Conservation (phyloP, 2,888 invertebrate genomes). For the Clanis bilineata region DNA sequence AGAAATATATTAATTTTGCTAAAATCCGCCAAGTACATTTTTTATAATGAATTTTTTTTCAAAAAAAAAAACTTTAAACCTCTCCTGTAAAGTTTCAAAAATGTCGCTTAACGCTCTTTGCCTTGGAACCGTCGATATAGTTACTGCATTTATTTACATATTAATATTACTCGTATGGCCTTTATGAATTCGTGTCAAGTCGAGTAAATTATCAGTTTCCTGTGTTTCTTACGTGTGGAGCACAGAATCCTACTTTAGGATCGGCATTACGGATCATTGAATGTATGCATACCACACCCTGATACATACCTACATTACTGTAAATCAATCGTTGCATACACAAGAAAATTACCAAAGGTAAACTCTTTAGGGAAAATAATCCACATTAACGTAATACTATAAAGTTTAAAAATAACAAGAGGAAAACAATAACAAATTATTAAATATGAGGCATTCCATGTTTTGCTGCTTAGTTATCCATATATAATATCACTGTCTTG, state of each 20-base stretch:
- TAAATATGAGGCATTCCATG: not conserved
- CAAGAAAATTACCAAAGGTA: not conserved
- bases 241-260: constrained; percentile 4
- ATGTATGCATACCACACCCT: constrained; percentile 2
- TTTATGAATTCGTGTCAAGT: constrained; percentile 13
- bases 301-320: not conserved
- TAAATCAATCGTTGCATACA: not conserved
- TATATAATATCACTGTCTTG: not conserved
- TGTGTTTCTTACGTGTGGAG: constrained; percentile 2
- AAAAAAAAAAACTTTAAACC: too few relatives aligned
- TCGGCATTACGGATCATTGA: constrained; percentile 3
- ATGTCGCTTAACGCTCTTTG: too few relatives aligned
- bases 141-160: not conserved
- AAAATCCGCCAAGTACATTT: too few relatives aligned
- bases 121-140: too few relatives aligned
- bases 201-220: constrained; percentile 8
- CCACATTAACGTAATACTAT: constrained; percentile 1
- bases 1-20: too few relatives aligned
- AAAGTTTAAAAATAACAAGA: constrained; percentile 11
- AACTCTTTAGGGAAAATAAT: constrained; percentile 15
- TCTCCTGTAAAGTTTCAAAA: too few relatives aligned
- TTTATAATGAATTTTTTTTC: too few relatives aligned
- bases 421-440: constrained; percentile 12
- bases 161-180: constrained; percentile 8
- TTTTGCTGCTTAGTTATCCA: not conserved